These are phyloP conservation scores for Drosophila trapezifrons DNA, from an alignment of 1,140 invertebrate species.

Conservation along the genomic window DNA sequence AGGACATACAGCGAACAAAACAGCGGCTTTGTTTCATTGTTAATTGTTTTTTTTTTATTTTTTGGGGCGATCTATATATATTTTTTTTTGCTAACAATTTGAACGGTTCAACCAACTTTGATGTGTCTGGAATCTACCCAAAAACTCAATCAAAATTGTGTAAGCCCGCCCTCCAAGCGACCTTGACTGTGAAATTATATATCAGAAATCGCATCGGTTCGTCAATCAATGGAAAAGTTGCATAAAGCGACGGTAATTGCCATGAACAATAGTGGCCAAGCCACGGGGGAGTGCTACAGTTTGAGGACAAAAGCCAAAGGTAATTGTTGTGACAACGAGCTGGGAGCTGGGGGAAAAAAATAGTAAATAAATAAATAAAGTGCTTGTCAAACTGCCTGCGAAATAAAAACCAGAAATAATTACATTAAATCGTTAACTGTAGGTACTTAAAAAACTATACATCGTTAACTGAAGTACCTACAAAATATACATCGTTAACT, in stretches of 20 bases:
- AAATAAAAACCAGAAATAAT: conserved; percentile 14
- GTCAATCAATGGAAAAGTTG: conserved; percentile 49
- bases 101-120: conserved; percentile 27
- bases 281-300: conserved; percentile 48
- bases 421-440: background rate
- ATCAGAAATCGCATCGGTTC: conserved; percentile 20
- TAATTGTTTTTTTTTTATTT: background rate
- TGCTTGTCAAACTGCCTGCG: conserved; percentile 46
- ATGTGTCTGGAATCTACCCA: background rate
- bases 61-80: background rate
- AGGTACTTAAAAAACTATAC: too few species aligned
- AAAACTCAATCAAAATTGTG: conserved; percentile 12
- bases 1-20: conserved; percentile 12
- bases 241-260: conserved; percentile 66
- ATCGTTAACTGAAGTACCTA: too few species aligned
- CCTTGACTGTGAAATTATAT: conserved; percentile 69
- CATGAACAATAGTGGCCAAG: conserved; percentile 49
- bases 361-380: conserved; percentile 5
- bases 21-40: conserved; percentile 3
- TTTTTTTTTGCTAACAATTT: conserved; percentile 3
- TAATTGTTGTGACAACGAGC: conserved; percentile 52
- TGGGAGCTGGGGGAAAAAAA: conserved; percentile 1
- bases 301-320: conserved; percentile 48
- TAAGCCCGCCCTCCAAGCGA: conserved; percentile 40
- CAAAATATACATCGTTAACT: too few species aligned